These are phyloP conservation scores for Hexactinellida sp. DNA, from an alignment of 37 sponge, comb jelly and placozoan species.

Conservation along the genomic window DNA sequence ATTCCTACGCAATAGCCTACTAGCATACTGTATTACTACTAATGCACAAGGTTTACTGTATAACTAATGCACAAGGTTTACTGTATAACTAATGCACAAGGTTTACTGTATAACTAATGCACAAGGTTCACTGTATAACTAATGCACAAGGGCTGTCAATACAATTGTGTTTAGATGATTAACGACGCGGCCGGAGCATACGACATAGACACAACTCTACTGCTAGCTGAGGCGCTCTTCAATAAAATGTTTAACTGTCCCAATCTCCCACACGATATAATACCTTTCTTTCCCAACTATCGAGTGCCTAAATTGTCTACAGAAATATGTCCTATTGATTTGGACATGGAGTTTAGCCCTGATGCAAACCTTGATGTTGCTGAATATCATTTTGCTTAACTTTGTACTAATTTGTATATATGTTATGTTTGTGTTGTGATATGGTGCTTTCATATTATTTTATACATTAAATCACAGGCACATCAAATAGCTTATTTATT, in stretches of 20 bases:
- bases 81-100: too few relatives aligned
- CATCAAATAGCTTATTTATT: too few relatives aligned
- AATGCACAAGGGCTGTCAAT: too few relatives aligned
- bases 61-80: too few relatives aligned
- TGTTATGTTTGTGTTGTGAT: background rate
- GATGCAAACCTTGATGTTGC: background rate
- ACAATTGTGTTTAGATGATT: too few relatives aligned
- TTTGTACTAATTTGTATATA: background rate
- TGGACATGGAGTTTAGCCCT: background rate
- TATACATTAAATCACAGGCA: background rate
- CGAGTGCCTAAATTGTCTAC: background rate
- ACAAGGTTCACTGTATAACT: too few relatives aligned
- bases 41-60: too few relatives aligned
- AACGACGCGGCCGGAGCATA: background rate
- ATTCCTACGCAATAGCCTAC: too few relatives aligned
- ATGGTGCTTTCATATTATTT: background rate
- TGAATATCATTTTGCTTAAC: background rate
- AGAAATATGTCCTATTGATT: background rate
- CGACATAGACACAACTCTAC: background rate
- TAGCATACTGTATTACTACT: too few relatives aligned
- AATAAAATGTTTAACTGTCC: background rate
- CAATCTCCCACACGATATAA: background rate
- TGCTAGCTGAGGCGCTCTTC: slow-evolving; percentile 1
- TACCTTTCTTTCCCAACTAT: background rate
- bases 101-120: too few relatives aligned